Conservation (phyloP, 2,113 vertebrate genomes). For the Erinaceus europaeus region DNA sequence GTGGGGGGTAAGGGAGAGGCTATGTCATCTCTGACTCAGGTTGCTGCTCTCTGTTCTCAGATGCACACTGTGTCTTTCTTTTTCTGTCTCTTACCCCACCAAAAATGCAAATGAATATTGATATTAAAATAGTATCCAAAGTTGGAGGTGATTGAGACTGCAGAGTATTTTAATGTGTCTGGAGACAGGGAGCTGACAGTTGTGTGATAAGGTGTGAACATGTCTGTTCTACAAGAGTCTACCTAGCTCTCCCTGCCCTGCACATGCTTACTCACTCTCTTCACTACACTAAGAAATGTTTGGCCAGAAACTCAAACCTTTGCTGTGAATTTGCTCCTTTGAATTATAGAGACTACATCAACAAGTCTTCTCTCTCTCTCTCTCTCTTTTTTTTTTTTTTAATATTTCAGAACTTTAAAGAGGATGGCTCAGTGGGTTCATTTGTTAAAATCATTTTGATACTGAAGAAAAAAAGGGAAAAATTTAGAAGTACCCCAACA, state of each 20-base stretch:
- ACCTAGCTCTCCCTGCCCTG: slow-evolving; percentile 1
- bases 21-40: background rate
- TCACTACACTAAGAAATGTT: background rate
- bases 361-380: background rate
- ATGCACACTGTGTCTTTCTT: background rate
- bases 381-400: slow-evolving; percentile 8
- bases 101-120: slow-evolving; percentile 60
- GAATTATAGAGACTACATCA: slow-evolving; percentile 14
- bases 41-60: background rate
- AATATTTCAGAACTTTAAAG: slow-evolving; percentile 43
- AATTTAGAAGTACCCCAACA: background rate
- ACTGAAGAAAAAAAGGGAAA: background rate
- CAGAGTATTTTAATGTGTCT: slow-evolving; percentile 27
- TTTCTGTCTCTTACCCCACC: background rate
- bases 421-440: background rate
- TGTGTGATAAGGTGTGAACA: slow-evolving; percentile 55
- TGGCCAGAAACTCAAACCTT: slow-evolving; percentile 23
- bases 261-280: background rate
- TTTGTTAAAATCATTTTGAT: slow-evolving; percentile 12
- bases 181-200: slow-evolving; percentile 64
- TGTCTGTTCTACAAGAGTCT: slow-evolving; percentile 1
- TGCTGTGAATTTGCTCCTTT: slow-evolving; percentile 43
- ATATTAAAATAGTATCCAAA: slow-evolving; percentile 32
- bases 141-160: slow-evolving; percentile 52
- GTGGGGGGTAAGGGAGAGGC: background rate